phyloP scores from a whole-genome alignment of 2,888 invertebrate genomes.

The Meiosimyza platycephala region DNA sequence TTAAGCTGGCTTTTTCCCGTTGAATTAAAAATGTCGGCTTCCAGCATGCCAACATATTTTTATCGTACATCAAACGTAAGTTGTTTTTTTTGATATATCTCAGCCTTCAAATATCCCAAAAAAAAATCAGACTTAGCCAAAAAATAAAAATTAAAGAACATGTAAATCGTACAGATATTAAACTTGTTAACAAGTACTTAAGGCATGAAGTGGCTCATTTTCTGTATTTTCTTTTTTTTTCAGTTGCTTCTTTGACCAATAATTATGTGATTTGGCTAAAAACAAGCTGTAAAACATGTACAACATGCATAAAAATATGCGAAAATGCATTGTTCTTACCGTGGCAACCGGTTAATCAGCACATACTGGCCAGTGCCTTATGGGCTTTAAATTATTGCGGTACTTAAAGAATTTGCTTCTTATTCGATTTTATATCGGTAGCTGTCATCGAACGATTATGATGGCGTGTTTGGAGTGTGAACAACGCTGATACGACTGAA shows the following conservation, averaged over 20 bases:
- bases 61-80: no score
- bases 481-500: not conserved
- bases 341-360: not conserved
- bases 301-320: not conserved
- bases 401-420: slow-evolving; percentile 37
- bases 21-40: no score
- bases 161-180: slow-evolving; percentile 64
- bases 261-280: slow-evolving; percentile 50
- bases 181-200: slow-evolving; percentile 66
- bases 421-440: slow-evolving; percentile 34
- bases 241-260: slow-evolving; percentile 47
- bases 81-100: no score
- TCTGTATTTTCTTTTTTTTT: not conserved
- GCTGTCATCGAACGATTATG: slow-evolving; percentile 36
- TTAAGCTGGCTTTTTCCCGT: no score
- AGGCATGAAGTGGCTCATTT: slow-evolving; percentile 47
- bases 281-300: slow-evolving; percentile 14
- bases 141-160: slow-evolving; percentile 48
- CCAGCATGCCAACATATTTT: no score
- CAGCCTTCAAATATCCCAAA: not conserved
- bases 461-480: slow-evolving; percentile 29
- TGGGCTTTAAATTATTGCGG: slow-evolving; percentile 35
- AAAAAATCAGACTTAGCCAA: not conserved
- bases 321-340: not conserved
- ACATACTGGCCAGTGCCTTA: slow-evolving; percentile 13